Base-by-base conservation (phyloP, 2,797 vertebrate species). In the Poeciliopsis paucimaculata region DNA sequence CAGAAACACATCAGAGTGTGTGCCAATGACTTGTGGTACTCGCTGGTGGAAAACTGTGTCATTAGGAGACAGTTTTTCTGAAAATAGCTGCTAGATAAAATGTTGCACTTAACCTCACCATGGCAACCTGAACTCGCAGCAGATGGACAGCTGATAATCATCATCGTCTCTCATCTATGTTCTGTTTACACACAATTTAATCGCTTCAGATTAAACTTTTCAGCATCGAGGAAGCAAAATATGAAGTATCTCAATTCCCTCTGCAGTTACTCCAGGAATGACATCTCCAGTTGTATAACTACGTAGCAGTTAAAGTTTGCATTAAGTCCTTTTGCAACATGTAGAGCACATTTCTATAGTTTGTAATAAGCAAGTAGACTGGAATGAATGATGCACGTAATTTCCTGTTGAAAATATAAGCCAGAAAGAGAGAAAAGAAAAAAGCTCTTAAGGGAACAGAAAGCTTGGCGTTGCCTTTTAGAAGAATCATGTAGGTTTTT, bases 381-480 rank as follows among this genome's bases (percentile, higher is more conserved):
- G 79, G 84, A 90, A 82, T 76, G 66, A 71, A 84, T 84, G 73
- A 88, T 88, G 84, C 74, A 82, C 47, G 41, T 86, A 83, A 91
- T 66, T 88, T 82, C 82, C 80, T 86, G 88, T 85, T 88, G 80
- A 92, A 84, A 84, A 91, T 77, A 87, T 87, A 75, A 90, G 70
- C 77, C 77, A 72, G 76, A 78, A 10, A 31, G 80, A 86, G 72
- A 80, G 74, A 82, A 55, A 74, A 81, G 47, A 74, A 31, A 55
- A 31, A 6, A 28, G 23, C 84, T 88, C 79, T 92, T 92, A 82
- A 91, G n/a, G 90, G 87, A 81, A 90, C 82, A 93, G 70, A 90
- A 86, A 79, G 87, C 90, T 91, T 82, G 79, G 86, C 89, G 86
- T 87, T 87, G 88, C 86, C 92, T 89, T 93, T 93, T 88, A 92